A percentile compares a stretch with the other conserved stretches of the same genome.
Evolutionary conservation across 2,888 invertebrate genomes (phyloP).

Genomic region (Megaustenia siamemsis): DNA sequence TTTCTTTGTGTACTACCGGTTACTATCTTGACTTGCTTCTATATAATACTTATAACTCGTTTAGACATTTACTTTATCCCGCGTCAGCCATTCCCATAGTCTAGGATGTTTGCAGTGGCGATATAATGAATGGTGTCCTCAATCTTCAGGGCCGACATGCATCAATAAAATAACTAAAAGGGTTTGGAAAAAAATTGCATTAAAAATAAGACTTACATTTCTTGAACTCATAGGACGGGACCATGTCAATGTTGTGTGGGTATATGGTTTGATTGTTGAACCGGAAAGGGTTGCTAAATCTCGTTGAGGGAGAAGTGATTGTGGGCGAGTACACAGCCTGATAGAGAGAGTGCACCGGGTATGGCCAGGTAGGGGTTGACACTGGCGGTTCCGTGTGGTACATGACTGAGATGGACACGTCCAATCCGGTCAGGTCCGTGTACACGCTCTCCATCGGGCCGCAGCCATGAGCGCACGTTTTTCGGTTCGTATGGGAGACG

Average conservation of each 20-base stretch:
- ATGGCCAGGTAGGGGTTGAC: constrained; percentile 16
- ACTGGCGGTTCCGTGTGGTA: constrained; percentile 67
- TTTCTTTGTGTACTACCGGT: no score
- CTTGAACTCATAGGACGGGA: constrained; percentile 72
- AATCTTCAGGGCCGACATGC: no score
- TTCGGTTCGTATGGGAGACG: constrained; percentile 61
- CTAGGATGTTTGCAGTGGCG: no score
- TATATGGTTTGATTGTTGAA: constrained; percentile 62
- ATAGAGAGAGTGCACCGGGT: constrained; percentile 62
- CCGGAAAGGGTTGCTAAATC: constrained; percentile 61
- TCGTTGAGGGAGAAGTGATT: constrained; percentile 55
- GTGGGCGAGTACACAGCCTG: constrained; percentile 56
- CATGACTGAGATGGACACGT: constrained; percentile 73
- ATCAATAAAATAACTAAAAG: no score
- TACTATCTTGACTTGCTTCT: no score
- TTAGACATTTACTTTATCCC: no score
- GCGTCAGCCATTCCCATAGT: no score
- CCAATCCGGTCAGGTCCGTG: constrained; percentile 76
- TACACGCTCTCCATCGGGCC: constrained; percentile 70
- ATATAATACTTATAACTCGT: no score
- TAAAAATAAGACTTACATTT: constrained; percentile 73
- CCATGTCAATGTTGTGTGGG: constrained; percentile 71
- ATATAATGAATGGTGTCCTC: no score
- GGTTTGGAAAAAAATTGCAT: no score
- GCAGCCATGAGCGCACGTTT: constrained; percentile 36